Base-by-base conservation (phyloP, 2,797 vertebrate genomes). In the Australoheros facetus region DNA sequence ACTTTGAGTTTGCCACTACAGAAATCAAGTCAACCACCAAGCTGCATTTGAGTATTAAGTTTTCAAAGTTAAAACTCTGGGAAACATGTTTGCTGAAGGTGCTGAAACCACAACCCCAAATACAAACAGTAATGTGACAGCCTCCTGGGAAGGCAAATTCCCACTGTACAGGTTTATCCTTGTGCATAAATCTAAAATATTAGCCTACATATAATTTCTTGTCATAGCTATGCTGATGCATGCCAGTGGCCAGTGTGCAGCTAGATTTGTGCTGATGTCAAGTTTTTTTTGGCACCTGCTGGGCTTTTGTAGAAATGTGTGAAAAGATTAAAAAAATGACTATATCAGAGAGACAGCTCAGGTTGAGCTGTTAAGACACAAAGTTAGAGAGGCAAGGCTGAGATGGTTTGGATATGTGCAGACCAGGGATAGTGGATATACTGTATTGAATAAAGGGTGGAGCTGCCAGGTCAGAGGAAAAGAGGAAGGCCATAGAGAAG, bases 281-380 rank as follows among this genome's bases (percentile, higher is more conserved):
- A 48, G 62, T 10, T 69, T 69, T 45, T 7, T 39, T 64, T 45
- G 1, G 60, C 1, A 6, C 14, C 10, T 37, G 37, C 37, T 11
- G 37, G 37, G 37, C 37, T 37, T 37, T 11, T 37, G 60, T 45
- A 45, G 5, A 28, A 64, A 64, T 28, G 14, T 64, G 21, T 28
- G 60, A 0, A 64, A 64, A 64, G 60, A 64, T 45, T 9, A 34
- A 45, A 39, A 39, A 64, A 64, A 9, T 64, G 14, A 45, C 21
- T 42, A 28, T 2, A 3, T 45, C 39, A 6, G 0, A 26, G 37
- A 4, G 37, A 26, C 0, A 0, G 39, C 5, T 64, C 42, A 66
- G 0, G 23, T 66, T 45, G 37, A 37, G 37, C 37, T 2, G 37
- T 37, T 37, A 11, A 39, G 21, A 17, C 21, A 26, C 21, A 64